phyloP scores from a whole-genome alignment of 2,113 vertebrate genomes.

The Antigone vipio region DNA sequence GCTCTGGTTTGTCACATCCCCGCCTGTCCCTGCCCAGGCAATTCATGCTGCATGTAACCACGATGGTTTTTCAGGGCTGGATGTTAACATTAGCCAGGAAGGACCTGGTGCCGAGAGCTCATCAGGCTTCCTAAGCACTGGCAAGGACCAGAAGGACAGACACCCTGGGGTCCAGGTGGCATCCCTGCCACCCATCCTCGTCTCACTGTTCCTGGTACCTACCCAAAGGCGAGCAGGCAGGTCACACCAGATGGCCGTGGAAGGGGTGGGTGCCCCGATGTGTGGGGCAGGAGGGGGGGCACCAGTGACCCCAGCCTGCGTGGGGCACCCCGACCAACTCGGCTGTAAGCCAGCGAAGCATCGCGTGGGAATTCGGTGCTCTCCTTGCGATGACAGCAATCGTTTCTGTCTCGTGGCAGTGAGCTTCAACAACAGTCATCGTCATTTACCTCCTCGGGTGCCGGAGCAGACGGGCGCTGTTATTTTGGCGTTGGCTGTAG shows the following conservation, averaged over 20 bases:
- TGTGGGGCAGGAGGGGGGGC: too few relatives aligned
- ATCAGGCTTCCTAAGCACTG: rapidly evolving
- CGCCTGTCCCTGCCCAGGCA: not conserved
- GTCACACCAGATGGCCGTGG: rapidly evolving
- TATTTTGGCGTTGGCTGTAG: rapidly evolving
- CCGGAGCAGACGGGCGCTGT: not conserved
- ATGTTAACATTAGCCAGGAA: not conserved
- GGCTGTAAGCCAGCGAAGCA: not conserved
- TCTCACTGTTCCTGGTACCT: not conserved
- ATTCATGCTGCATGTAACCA: not conserved
- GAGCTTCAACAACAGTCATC: not conserved
- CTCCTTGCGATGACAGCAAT: not conserved
- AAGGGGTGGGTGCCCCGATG: not conserved
- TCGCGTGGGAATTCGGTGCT: rapidly evolving
- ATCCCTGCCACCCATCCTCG: rapidly evolving
- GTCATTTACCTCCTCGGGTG: not conserved
- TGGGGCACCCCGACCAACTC: rapidly evolving
- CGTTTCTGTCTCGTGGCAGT: not conserved
- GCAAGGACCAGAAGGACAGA: not conserved
- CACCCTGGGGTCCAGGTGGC: not conserved
- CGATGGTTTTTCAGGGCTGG: not conserved
- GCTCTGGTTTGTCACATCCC: not conserved
- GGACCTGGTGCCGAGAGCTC: not conserved
- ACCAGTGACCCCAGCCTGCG: not conserved
- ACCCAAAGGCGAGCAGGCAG: rapidly evolving